Evolutionary conservation across 2,888 invertebrate species (phyloP), one percentile per base, ranked within the genome.

Genomic region (Pelosia muscerda): DNA sequence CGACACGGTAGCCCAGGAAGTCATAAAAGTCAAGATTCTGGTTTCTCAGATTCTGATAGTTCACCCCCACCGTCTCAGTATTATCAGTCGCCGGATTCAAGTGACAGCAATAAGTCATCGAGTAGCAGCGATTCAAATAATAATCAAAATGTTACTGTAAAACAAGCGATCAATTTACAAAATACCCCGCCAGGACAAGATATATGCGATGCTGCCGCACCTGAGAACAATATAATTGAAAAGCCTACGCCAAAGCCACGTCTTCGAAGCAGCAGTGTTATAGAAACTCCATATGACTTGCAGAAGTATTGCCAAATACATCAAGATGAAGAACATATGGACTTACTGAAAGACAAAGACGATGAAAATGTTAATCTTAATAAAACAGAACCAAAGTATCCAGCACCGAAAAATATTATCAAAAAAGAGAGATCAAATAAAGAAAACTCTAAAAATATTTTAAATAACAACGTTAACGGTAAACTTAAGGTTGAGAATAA

Each of bases 11-110:
- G 95, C 84, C 95, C 93, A 75, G 96, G 91, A 34, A 97, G 97
- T 86, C 97, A 97, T 74, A 96, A 97, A 73, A 97, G 97, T 83
- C 97, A 97, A 89, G 97, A 97, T 88, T 97, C 97, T 0, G 97
- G 97, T 1, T 97, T 97, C 88, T 97, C 97, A 0, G 97, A 97
- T 83, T 97, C 97, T 0, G 97, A 97, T 81, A 95, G 95, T 78
- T 96, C 96, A 1, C 95, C 96, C n/a, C 95, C 95, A 0, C 88
- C 88, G 4, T 92, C 93, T 2, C 93, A 95, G 75, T 93, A 94
- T 77, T 93, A 92, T 75, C 87, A 86, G 4, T 86, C 91, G 1
- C 89, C 91, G 13, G 91, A 92, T 54, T 84, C 76, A 63, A 86
- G 84, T 60, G 89, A 92, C 34, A 91, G 86, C 71, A 90, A 92